Conservation (phyloP, 2,888 invertebrate genomes). For the Nomada fucata region DNA sequence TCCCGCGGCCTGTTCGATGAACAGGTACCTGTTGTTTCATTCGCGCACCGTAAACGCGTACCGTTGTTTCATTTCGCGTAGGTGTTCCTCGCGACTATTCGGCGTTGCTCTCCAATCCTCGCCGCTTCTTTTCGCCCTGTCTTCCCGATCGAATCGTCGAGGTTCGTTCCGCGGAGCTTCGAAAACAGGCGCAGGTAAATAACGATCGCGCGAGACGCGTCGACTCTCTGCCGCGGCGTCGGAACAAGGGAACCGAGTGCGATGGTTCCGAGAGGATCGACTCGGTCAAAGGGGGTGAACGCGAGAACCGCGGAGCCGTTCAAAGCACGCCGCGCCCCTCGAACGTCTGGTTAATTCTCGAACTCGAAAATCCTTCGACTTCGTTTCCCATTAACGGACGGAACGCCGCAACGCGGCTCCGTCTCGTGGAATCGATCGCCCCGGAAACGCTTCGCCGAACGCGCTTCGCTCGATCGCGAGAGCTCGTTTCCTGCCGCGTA, state of each 20-base stretch:
- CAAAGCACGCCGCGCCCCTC: background rate
- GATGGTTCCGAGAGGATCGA: conserved; percentile 35
- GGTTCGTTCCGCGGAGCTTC: background rate
- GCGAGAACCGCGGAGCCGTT: background rate
- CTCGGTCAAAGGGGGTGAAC: conserved; percentile 37
- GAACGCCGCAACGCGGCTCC: background rate
- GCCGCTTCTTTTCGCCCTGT: too few species aligned
- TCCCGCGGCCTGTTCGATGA: too few species aligned
- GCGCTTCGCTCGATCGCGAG: background rate
- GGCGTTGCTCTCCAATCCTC: too few species aligned
- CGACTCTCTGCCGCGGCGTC: conserved; percentile 13
- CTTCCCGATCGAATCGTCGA: background rate
- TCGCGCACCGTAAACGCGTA: too few species aligned
- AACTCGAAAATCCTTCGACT: conserved; percentile 7
- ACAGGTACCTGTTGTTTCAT: too few species aligned
- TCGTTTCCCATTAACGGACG: conserved; percentile 20
- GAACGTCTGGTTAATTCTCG: conserved; percentile 5
- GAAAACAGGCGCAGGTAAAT: background rate
- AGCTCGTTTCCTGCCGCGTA: background rate
- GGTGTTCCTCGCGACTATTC: too few species aligned
- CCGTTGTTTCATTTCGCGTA: too few species aligned
- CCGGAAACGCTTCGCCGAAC: background rate
- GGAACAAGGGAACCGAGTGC: conserved; percentile 23
- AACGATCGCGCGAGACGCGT: conserved; percentile 31
- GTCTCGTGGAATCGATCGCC: background rate